Evolutionary conservation across 2,113 vertebrate genomes (phyloP).

Genomic region (Octodon degus): DNA sequence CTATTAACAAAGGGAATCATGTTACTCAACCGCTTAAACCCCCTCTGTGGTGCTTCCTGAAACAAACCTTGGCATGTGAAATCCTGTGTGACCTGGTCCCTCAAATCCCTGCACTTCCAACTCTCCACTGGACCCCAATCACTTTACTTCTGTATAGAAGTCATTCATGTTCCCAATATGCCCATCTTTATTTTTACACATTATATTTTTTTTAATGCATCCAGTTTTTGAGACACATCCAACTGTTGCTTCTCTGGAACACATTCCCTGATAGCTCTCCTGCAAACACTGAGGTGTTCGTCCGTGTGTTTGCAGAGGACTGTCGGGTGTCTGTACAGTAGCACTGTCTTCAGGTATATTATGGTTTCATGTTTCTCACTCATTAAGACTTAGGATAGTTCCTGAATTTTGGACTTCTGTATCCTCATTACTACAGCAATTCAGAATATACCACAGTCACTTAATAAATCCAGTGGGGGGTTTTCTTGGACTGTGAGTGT

Average conservation of each 20-base stretch:
- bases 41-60: neutral
- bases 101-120: neutral
- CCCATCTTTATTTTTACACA: neutral
- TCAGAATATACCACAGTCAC: neutral
- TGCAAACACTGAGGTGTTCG: neutral
- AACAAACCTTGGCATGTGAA: neutral
- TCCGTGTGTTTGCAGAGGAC: neutral
- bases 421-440: neutral
- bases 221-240: neutral
- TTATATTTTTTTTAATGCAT: too few relatives aligned
- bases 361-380: neutral
- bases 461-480: neutral
- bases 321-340: neutral
- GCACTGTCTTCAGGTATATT: neutral
- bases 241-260: neutral
- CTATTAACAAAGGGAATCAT: neutral
- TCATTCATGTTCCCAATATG: neutral
- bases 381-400: neutral
- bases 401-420: slow-evolving; percentile 21
- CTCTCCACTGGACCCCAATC: neutral
- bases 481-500: neutral
- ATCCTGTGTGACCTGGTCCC: neutral
- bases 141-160: neutral
- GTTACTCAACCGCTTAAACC: slow-evolving; percentile 17
- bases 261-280: neutral